phyloP scores from a whole-genome alignment of 2,888 invertebrate genomes.

The Oscheius sp. region DNA sequence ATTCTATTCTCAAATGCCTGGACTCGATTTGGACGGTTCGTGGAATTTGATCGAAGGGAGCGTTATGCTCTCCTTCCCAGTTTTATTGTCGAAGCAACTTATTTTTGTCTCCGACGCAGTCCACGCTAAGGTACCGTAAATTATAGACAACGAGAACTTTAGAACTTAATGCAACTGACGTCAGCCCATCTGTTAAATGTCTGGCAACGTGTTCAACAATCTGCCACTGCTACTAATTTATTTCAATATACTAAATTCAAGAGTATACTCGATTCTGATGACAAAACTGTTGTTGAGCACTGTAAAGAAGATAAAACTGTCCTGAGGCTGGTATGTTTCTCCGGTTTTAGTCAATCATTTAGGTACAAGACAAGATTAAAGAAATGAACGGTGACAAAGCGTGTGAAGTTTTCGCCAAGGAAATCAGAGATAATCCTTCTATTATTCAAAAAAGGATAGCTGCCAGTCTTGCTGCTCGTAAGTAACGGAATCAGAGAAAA shows the following conservation, averaged over 20 bases:
- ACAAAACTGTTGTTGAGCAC: not conserved
- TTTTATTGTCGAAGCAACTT: not conserved
- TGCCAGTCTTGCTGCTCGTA: not conserved
- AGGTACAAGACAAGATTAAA: constrained; percentile 2
- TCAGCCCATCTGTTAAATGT: constrained; percentile 5
- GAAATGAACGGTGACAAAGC: no score
- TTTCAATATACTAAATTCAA: not conserved
- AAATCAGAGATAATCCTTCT: not conserved
- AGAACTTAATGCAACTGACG: not conserved
- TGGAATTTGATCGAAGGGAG: not conserved
- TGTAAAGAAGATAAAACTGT: not conserved
- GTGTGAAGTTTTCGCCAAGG: no score
- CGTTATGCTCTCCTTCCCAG: not conserved
- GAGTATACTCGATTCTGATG: not conserved
- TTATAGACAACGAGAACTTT: not conserved
- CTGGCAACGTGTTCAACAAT: not conserved
- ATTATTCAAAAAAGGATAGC: not conserved
- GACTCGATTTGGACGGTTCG: not conserved
- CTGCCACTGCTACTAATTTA: not conserved
- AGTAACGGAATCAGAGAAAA: not conserved
- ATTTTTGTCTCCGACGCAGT: not conserved
- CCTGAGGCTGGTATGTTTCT: not conserved
- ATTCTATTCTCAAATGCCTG: not conserved
- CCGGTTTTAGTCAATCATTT: not conserved
- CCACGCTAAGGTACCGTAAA: not conserved